These are phyloP conservation scores for Sebastes trivittatus DNA, from an alignment of 2,797 vertebrate species.

Conservation along the genomic window DNA sequence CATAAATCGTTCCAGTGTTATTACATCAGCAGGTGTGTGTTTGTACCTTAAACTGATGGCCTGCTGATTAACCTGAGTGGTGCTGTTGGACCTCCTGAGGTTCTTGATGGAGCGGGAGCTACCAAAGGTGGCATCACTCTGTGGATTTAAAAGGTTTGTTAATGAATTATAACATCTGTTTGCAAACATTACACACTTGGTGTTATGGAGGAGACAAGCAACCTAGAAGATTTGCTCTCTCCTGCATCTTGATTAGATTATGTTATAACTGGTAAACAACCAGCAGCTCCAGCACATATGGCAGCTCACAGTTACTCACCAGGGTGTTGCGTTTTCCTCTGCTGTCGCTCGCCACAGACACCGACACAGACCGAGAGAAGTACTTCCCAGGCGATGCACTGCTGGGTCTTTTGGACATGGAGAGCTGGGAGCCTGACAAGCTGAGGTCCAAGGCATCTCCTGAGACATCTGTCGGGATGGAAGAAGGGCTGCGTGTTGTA, in stretches of 20 bases:
- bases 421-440: conserved; percentile 85
- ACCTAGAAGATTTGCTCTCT: not conserved
- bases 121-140: conserved; percentile 81
- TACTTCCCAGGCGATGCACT: conserved; percentile 83
- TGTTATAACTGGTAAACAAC: not conserved
- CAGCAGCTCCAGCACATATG: not conserved
- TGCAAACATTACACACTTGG: not conserved
- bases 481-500: conserved; percentile 81
- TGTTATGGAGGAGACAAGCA: not conserved
- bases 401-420: conserved; percentile 84
- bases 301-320: conserved; percentile 77
- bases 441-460: conserved; percentile 81
- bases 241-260: conserved; percentile 9
- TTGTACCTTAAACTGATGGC: conserved; percentile 79
- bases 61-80: conserved; percentile 90
- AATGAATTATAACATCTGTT: not conserved
- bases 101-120: conserved; percentile 90
- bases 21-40: not conserved
- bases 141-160: conserved; percentile 35
- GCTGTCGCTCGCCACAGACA: conserved; percentile 80
- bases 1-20: not conserved
- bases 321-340: conserved; percentile 83
- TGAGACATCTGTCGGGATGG: conserved; percentile 53
- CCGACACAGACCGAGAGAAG: conserved; percentile 87
- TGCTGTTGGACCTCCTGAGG: conserved; percentile 91